Conservation (phyloP, 2,888 invertebrate genomes). For the Marasmarcha lunaedactyla region DNA sequence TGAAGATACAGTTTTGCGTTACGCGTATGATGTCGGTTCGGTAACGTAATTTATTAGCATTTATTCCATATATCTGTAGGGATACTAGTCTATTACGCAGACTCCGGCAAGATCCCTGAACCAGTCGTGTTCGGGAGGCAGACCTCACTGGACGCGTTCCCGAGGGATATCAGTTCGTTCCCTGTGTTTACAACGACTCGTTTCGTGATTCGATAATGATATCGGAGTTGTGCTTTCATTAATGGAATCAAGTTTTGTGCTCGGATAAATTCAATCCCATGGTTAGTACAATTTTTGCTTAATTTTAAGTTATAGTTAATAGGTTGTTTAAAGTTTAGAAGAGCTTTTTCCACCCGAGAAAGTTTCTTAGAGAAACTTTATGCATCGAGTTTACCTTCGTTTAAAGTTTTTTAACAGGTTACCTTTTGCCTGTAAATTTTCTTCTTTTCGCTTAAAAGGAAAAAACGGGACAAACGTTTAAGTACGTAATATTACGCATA, state of each 20-base stretch:
- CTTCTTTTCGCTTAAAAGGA: too few relatives aligned
- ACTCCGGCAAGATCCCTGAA: constrained; percentile 62
- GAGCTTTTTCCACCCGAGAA: too few relatives aligned
- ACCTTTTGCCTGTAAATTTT: too few relatives aligned
- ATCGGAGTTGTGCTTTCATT: not conserved
- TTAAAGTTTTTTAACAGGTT: too few relatives aligned
- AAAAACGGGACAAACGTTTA: too few relatives aligned
- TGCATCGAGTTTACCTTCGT: not conserved
- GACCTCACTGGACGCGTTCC: constrained; percentile 43
- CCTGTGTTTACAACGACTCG: constrained; percentile 28
- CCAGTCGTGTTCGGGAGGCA: constrained; percentile 55
- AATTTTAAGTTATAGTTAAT: too few relatives aligned
- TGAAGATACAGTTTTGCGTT: constrained; percentile 57
- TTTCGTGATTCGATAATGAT: constrained; percentile 12
- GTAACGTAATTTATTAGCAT: constrained; percentile 63
- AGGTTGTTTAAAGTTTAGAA: too few relatives aligned
- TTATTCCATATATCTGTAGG: constrained; percentile 68
- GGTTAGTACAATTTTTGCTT: not conserved
- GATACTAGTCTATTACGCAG: constrained; percentile 66
- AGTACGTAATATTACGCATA: too few relatives aligned
- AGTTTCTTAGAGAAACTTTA: too few relatives aligned
- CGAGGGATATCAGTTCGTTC: constrained; percentile 18
- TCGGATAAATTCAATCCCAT: not conserved
- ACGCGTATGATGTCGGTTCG: constrained; percentile 52
- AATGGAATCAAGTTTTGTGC: not conserved